Evolutionary conservation across 2,797 vertebrate genomes (phyloP), one percentile per base, ranked within the genome.

Genomic region (Cirrhinus mrigala): DNA sequence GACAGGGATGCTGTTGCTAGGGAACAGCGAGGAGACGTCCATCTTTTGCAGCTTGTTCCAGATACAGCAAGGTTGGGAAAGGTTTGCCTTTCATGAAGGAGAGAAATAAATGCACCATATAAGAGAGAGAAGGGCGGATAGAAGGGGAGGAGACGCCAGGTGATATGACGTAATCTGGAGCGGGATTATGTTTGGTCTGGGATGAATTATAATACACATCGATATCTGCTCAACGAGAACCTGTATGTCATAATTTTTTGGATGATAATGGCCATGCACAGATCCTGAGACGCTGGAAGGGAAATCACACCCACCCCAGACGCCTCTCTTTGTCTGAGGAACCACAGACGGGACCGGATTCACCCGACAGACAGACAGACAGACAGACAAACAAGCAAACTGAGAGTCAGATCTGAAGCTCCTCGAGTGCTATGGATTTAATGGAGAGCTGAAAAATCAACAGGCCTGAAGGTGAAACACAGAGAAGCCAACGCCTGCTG

Each of bases 1-100:
- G 88, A 88, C 86, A 90, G 88, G 89, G 93, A 94, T 94, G 94
- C 90, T 92, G 95, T 96, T 95, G 95, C 95, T 94, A 94, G 93
- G 95, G 89, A 95, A 95, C 95, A 91, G 90, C 37, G 87, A 86
- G 89, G 86, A 86, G 86, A 64, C 71, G 11, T 90, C 90, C 85
- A 87, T 93, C 87, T 90, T 90, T 91, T 81, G 76, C 86, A 78
- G 84, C 82, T 87, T n/a, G 24, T 82, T 76, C 69, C 58, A 58
- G 82, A 87, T 84, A 58, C 58, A 70, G 64, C 24, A 71, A 79
- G 77, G 46, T 46, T 60, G 83, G n/a, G 74, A 89, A 85, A 77
- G 79, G 79, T 90, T 60, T 37, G 76, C 89, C 82, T 10, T 78
- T 70, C 68, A 2, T n/a, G 48, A 69, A 14, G n/a, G 62, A 60